Percentiles rank a stretch among this genome's conserved stretches.
Conservation (phyloP, 2,888 invertebrate species). For the Volucella inflata region DNA sequence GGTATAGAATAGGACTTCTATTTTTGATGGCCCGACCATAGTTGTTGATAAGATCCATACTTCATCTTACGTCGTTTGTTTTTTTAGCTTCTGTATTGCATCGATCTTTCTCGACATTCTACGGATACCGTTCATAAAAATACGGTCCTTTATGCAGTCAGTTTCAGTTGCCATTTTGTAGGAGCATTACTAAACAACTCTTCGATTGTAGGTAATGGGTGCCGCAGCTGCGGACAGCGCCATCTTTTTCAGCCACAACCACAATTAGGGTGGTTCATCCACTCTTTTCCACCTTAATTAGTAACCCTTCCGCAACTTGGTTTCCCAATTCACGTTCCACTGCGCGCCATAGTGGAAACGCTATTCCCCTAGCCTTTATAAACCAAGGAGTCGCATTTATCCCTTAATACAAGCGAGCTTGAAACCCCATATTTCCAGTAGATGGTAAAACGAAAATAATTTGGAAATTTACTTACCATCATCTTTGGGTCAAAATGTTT, state of each 20-base stretch:
- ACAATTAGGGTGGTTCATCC: slow-evolving; percentile 80
- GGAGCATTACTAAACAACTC: slow-evolving; percentile 78
- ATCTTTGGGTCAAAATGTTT: slow-evolving; percentile 77
- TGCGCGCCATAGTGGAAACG: slow-evolving; percentile 73
- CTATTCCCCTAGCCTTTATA: slow-evolving; percentile 76
- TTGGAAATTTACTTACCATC: slow-evolving; percentile 45
- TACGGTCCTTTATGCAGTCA: slow-evolving; percentile 77
- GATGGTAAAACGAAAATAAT: slow-evolving; percentile 60
- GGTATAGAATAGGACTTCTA: slow-evolving; percentile 77
- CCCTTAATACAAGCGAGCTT: slow-evolving; percentile 73
- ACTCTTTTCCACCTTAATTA: slow-evolving; percentile 72
- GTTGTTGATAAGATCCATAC: slow-evolving; percentile 79
- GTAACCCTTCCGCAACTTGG: slow-evolving; percentile 43
- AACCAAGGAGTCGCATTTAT: slow-evolving; percentile 70
- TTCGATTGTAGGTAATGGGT: slow-evolving; percentile 77
- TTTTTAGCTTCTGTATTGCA: slow-evolving; percentile 77
- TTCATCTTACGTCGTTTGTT: slow-evolving; percentile 77
- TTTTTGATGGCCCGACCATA: slow-evolving; percentile 79
- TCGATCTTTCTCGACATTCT: slow-evolving; percentile 78
- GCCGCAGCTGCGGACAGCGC: too few relatives aligned
- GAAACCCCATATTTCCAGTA: slow-evolving; percentile 43
- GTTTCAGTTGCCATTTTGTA: slow-evolving; percentile 79
- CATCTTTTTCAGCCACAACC: too few relatives aligned
- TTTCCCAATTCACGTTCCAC: slow-evolving; percentile 70
- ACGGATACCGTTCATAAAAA: slow-evolving; percentile 79